Evolutionary conservation across 2,797 vertebrate species (phyloP), one percentile per base, ranked within the genome.

Genomic region (Hirundo rustica): DNA sequence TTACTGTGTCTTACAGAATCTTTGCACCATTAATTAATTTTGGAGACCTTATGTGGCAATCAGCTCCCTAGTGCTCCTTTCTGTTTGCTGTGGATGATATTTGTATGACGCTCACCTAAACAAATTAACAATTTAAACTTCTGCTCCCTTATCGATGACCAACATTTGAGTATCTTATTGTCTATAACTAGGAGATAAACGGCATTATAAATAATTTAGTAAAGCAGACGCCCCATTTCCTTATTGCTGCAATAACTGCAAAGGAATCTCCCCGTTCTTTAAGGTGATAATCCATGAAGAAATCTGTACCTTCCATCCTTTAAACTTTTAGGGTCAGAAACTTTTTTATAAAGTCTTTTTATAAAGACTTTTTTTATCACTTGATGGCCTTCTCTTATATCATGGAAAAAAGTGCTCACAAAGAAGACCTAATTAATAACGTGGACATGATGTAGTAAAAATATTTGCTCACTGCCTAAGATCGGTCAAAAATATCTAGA

Each of bases 1-100:
- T 96, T 62, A 95, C 95, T 95, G 96, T 92, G 96, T 73, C 73
- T 81, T 53, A 88, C 73, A 86, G 83, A 73, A 64, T 84, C 80
- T 94, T 78, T 90, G 45, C 83, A 72, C 23, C 62, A 81, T 91
- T 90, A 73, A 91, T 92, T 90, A 57, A 94, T 96, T 91, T 89
- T 61, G 78, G 78, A 88, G 78, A 57, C 64, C 65, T 91, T 91
- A 22, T 18, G 23, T 55, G 74, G 34, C 91, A 91, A 66, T 70
- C 70, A 44, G 55, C 77, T 85, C 74, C 77, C 67, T 29, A 22
- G 30, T 36, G 74, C 64, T 94, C 85, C 64, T 85, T 88, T 91
- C 67, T 88, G 11, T 89, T 92, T 61, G 60, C 61, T 85, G 42
- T 16, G 74, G 64, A 71, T 7, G 42, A 7, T 79, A 81, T 73